phyloP scores from a whole-genome alignment of 2,113 vertebrate species.

The Mandrillus leucophaeus region DNA sequence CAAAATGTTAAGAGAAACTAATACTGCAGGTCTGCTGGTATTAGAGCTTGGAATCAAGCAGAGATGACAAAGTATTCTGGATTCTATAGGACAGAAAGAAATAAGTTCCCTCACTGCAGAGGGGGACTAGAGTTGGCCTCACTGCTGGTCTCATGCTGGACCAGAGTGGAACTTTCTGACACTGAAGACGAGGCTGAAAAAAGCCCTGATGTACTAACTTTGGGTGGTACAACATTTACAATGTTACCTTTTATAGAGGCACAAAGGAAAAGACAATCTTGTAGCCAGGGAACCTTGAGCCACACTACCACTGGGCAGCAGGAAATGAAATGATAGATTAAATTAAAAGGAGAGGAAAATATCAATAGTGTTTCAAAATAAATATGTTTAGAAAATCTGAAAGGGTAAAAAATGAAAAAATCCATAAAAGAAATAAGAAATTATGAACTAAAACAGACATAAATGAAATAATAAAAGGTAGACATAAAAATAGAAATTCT shows the following conservation, averaged over 20 bases:
- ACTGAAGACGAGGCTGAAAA: neutral
- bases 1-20: neutral
- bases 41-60: neutral
- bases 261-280: neutral
- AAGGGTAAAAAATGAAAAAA: neutral
- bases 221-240: neutral
- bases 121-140: neutral
- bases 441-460: neutral
- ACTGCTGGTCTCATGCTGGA: neutral
- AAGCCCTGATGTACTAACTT: neutral
- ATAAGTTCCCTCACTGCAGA: neutral
- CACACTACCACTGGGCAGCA: neutral
- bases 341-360: constrained; percentile 25
- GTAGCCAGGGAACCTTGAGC: neutral
- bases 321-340: constrained; percentile 50
- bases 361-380: constrained; percentile 31
- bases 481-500: neutral
- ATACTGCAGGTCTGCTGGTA: neutral
- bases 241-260: neutral
- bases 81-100: neutral
- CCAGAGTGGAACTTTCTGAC: neutral
- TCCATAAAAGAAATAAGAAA: neutral
- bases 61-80: neutral
- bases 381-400: neutral
- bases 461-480: constrained; percentile 12